Base-by-base conservation (phyloP, 2,888 invertebrate genomes). In the Lasius platythorax region DNA sequence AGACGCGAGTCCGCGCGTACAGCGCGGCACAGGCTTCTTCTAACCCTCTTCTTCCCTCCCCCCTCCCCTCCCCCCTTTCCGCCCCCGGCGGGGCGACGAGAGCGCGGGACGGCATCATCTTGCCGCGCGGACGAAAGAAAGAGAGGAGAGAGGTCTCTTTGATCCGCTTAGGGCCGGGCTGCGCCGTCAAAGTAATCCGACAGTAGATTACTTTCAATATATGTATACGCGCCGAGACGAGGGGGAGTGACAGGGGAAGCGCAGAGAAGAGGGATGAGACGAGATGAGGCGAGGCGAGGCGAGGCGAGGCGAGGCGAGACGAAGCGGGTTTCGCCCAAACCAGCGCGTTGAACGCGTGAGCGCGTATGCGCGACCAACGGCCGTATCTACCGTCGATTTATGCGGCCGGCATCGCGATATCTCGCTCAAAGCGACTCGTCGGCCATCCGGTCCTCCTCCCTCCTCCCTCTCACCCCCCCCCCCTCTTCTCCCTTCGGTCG, bases 161-260 rank as follows among this genome's bases (percentile, higher is more conserved):
- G 93, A 93, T 93, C 93, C 92, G 91, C 91, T 92, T 91, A 91
- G 88, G 87, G 61, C 79, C 84, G 82, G 84, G 85, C 87, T 85
- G 75, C 83, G 87, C 87, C 88, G 90, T 92, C 92, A 92, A 92
- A 92, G 92, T 93, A 92, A 92, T 93, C 92, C 91, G 90, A 87
- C 89, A 87, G 91, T 91, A 91, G 91, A 93, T 93, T 93, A 91
- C 91, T 91, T 90, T 87, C 91, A 83, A 91, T 90, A 90, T 84
- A 87, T 72, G 72, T 84, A 83, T 73, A 82, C 53, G 67, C 75
- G 66, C 72, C 70, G 40, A 67, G 40, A 67, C 40, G 75, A 30
- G 23, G 33, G 50, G 53, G n/a, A n/a, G n/a, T 2, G 53, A 37
- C 5, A n/a, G 53, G n/a, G n/a, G 8, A 53, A 53, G 3, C 8